Conservation (phyloP, 2,113 vertebrate species). For the Shinisaurus crocodilurus region DNA sequence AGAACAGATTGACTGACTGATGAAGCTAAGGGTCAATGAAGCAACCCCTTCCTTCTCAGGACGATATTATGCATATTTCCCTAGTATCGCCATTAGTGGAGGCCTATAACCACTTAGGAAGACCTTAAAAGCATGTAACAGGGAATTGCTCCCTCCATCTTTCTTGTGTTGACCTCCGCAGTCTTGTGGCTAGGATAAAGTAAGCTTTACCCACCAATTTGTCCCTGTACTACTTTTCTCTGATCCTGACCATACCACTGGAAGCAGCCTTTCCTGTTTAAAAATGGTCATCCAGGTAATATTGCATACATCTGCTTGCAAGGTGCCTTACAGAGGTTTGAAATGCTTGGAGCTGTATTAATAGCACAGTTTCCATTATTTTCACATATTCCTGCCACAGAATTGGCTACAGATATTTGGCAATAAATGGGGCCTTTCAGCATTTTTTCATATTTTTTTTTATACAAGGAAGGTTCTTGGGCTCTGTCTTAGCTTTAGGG, state of each 20-base stretch:
- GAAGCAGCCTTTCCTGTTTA: background rate
- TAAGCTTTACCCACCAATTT: background rate
- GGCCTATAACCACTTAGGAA: background rate
- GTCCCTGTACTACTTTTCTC: background rate
- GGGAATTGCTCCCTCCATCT: background rate
- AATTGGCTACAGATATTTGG: background rate
- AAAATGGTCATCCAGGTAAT: background rate
- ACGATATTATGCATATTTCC: background rate
- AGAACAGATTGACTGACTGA: background rate
- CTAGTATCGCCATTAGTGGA: background rate
- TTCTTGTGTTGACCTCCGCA: background rate
- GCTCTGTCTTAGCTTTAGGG: conserved; percentile 6
- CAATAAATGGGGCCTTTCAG: background rate
- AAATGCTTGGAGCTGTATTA: background rate
- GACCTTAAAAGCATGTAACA: background rate
- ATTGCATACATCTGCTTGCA: background rate
- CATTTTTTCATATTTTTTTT: background rate
- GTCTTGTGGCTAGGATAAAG: background rate
- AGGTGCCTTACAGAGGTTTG: background rate
- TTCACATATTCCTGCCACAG: background rate
- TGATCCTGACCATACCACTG: background rate
- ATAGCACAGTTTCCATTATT: background rate
- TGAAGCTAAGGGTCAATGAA: background rate
- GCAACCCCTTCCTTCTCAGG: background rate
- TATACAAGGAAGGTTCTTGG: conserved; percentile 2